Evolutionary conservation across 2,888 invertebrate genomes (phyloP).

Genomic region (Timema podura): DNA sequence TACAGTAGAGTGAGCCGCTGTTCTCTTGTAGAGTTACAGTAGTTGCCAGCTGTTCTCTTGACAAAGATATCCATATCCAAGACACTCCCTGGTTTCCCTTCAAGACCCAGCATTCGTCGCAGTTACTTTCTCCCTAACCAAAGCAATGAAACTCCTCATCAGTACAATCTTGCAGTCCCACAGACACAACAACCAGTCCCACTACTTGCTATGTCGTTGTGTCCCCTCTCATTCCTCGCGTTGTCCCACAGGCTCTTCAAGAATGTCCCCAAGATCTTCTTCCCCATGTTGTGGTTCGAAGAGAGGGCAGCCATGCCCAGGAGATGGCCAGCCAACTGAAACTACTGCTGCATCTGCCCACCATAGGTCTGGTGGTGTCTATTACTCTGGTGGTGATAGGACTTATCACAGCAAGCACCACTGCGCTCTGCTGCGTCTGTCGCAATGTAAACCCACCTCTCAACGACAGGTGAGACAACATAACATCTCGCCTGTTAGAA

Average conservation of each 20-base stretch:
- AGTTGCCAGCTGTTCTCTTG: too few relatives aligned
- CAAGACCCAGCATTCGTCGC: too few relatives aligned
- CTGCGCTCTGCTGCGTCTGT: background rate
- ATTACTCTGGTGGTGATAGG: background rate
- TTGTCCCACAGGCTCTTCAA: constrained; percentile 56
- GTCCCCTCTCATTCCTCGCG: constrained; percentile 17
- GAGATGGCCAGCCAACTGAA: constrained; percentile 54
- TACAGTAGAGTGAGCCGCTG: too few relatives aligned
- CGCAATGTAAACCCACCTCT: too few relatives aligned
- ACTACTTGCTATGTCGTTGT: constrained; percentile 18
- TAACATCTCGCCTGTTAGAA: too few relatives aligned
- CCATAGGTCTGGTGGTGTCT: constrained; percentile 42
- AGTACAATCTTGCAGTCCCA: too few relatives aligned
- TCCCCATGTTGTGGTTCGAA: constrained; percentile 78
- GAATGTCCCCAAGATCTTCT: constrained; percentile 61
- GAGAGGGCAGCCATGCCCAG: constrained; percentile 59
- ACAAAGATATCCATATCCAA: too few relatives aligned
- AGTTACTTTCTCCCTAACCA: too few relatives aligned
- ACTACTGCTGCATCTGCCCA: constrained; percentile 50
- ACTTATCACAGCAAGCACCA: background rate
- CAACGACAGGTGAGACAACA: too few relatives aligned
- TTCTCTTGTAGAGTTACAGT: too few relatives aligned
- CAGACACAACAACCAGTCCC: background rate
- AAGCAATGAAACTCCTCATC: too few relatives aligned
- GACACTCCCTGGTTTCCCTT: too few relatives aligned